phyloP scores from a whole-genome alignment of 1,140 invertebrate species.

The Drosophila ogumai region DNA sequence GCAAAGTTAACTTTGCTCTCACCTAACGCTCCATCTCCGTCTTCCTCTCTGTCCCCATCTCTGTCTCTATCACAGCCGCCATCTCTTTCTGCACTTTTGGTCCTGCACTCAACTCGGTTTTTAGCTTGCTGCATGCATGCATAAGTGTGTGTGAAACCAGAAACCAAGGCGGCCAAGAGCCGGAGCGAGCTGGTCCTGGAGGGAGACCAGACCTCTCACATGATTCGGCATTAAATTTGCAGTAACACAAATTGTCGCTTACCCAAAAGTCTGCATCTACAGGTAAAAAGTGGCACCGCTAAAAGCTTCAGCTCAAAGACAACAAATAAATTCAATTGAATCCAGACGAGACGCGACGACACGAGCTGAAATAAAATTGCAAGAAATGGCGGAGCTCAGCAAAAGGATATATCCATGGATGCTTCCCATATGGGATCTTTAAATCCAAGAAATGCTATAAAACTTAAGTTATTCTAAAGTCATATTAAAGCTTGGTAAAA shows the following conservation, averaged over 20 bases:
- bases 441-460: background rate
- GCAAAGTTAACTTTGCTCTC: constrained; percentile 74
- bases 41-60: background rate
- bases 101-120: constrained; percentile 66
- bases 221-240: constrained; percentile 80
- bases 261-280: constrained; percentile 48
- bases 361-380: constrained; percentile 70
- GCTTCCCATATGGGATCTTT: background rate
- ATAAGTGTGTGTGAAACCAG: constrained; percentile 80
- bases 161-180: constrained; percentile 52
- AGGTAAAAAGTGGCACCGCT: constrained; percentile 56
- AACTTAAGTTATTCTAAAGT: background rate
- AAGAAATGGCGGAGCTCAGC: constrained; percentile 26
- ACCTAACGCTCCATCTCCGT: constrained; percentile 2
- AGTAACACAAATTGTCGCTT: constrained; percentile 82
- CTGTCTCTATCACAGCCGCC: background rate
- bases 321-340: constrained; percentile 81
- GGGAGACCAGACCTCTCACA: constrained; percentile 15
- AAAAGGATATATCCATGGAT: background rate
- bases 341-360: constrained; percentile 64
- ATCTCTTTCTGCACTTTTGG: constrained; percentile 54
- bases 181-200: constrained; percentile 21
- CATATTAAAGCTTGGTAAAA: background rate
- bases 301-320: constrained; percentile 77
- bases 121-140: constrained; percentile 62